Evolutionary conservation across 2,113 vertebrate species (phyloP).

Genomic region (Xenopus laevis): DNA sequence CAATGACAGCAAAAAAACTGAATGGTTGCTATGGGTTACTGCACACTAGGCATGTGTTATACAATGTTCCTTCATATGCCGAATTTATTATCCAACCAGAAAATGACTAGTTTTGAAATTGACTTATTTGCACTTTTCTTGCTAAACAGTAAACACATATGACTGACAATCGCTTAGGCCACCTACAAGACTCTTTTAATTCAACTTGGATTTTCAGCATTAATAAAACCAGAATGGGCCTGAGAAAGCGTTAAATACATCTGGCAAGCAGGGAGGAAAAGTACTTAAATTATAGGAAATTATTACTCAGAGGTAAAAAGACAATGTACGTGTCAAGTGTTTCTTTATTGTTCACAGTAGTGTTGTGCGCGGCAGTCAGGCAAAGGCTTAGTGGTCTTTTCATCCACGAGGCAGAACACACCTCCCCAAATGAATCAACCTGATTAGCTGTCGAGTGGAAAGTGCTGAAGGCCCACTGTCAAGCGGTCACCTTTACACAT

Average conservation of each 20-base stretch:
- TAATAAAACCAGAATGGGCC: neutral
- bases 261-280: neutral
- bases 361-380: neutral
- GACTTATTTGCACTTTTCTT: no score
- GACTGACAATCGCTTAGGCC: no score
- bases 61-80: no score
- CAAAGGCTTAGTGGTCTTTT: neutral
- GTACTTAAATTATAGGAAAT: neutral
- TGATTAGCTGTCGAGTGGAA: slow-evolving; percentile 64
- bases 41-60: no score
- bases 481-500: slow-evolving; percentile 69
- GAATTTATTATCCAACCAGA: no score
- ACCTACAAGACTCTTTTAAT: neutral
- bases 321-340: neutral
- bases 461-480: slow-evolving; percentile 47
- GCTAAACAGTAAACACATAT: no score
- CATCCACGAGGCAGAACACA: slow-evolving; percentile 26
- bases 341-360: neutral
- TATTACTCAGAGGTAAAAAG: neutral
- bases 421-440: slow-evolving; percentile 59
- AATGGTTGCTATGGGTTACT: no score
- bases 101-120: no score
- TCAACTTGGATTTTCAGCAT: neutral
- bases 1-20: no score
- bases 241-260: neutral